Conservation (phyloP, 2,888 invertebrate genomes). For the Yponomeuta cagnagella region DNA sequence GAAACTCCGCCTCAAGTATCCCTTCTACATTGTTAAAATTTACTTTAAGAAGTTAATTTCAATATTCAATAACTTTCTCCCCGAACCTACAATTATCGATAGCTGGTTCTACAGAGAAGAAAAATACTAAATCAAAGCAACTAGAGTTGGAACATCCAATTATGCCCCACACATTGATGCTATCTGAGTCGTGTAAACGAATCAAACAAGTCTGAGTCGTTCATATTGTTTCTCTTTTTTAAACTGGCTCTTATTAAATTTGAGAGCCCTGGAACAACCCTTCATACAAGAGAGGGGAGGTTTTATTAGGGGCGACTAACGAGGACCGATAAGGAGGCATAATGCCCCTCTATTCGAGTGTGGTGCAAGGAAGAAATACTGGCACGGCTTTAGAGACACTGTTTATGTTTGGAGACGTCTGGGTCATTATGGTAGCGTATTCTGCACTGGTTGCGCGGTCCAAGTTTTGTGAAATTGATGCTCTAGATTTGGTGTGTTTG, state of each 20-base stretch:
- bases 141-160: constrained; percentile 10
- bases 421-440: background rate
- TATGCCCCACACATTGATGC: constrained; percentile 13
- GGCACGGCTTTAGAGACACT: background rate
- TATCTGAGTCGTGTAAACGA: constrained; percentile 19
- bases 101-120: background rate
- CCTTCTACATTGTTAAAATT: background rate
- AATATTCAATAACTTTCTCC: background rate
- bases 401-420: background rate
- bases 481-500: background rate
- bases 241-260: constrained; percentile 70
- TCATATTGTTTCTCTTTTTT: constrained; percentile 62
- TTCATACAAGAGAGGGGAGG: constrained; percentile 65
- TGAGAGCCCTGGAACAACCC: constrained; percentile 61
- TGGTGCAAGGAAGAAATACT: constrained; percentile 27
- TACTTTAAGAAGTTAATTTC: constrained; percentile 2
- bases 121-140: background rate
- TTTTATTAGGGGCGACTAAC: constrained; percentile 72
- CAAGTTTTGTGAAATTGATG: background rate
- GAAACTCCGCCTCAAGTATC: background rate
- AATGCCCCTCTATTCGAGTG: constrained; percentile 49
- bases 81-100: background rate
- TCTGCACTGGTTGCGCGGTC: background rate
- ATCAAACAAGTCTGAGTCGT: constrained; percentile 12
- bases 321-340: constrained; percentile 69